Conservation (phyloP, 2,888 invertebrate species). For the Axea sp. region DNA sequence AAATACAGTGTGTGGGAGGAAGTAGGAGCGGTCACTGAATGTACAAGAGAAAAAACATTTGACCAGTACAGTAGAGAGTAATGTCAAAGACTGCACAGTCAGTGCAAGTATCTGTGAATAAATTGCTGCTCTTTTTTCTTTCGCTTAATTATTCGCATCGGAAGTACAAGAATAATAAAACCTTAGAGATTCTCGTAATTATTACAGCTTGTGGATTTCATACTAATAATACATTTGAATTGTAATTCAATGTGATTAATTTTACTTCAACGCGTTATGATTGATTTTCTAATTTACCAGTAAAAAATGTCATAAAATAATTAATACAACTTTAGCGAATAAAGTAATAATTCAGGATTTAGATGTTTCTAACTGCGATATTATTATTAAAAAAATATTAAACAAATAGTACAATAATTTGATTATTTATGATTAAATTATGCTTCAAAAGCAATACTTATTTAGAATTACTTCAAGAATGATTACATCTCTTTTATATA, state of each 20-base stretch:
- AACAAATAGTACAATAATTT: too few species aligned
- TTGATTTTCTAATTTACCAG: slow-evolving; percentile 6
- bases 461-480: too few species aligned
- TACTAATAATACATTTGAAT: too few species aligned
- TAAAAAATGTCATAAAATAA: too few species aligned
- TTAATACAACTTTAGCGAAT: too few species aligned
- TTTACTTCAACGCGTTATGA: slow-evolving; percentile 4
- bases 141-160: slow-evolving; percentile 5
- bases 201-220: too few species aligned
- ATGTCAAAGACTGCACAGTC: slow-evolving; percentile 4
- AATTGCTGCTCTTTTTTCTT: slow-evolving; percentile 4
- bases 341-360: too few species aligned
- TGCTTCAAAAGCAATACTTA: too few species aligned
- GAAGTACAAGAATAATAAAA: slow-evolving; percentile 7
- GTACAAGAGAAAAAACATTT: slow-evolving; percentile 11
- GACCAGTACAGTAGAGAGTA: slow-evolving; percentile 12
- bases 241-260: slow-evolving; percentile 1
- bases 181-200: neutral
- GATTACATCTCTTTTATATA: too few species aligned
- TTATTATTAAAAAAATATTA: too few species aligned
- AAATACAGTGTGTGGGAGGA: slow-evolving; percentile 27
- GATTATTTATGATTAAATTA: too few species aligned
- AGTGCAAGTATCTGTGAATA: slow-evolving; percentile 5
- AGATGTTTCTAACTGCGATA: too few species aligned
- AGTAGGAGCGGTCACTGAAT: slow-evolving; percentile 24